Conservation (phyloP, 2,888 invertebrate genomes). For the Temnothorax ravouxi region DNA sequence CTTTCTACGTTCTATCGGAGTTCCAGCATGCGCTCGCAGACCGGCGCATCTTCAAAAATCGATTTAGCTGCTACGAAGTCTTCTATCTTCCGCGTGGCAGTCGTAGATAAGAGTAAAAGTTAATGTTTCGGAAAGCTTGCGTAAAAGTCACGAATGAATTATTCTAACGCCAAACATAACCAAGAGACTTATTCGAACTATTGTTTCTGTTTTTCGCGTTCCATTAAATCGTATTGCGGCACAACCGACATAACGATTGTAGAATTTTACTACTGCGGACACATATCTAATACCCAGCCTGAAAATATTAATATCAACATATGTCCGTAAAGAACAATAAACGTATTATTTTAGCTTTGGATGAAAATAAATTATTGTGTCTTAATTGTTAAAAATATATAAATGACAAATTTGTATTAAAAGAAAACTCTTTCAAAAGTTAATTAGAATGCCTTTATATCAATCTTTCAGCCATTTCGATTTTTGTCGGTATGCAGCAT, state of each 20-base stretch:
- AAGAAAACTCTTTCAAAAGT: background rate
- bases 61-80: slow-evolving; percentile 47
- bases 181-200: background rate
- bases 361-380: background rate
- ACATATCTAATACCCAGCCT: background rate
- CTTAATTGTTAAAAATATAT: slow-evolving; percentile 5
- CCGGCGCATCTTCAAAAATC: slow-evolving; percentile 52
- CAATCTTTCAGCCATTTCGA: background rate
- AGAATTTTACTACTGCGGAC: background rate
- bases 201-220: slow-evolving; percentile 23
- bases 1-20: slow-evolving; percentile 1
- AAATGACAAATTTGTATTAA: background rate
- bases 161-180: slow-evolving; percentile 24
- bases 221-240: slow-evolving; percentile 15
- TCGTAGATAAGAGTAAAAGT: slow-evolving; percentile 40
- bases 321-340: slow-evolving; percentile 5
- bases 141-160: slow-evolving; percentile 29
- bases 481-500: background rate
- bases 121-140: slow-evolving; percentile 31
- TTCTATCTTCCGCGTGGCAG: slow-evolving; percentile 47
- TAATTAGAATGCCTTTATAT: background rate
- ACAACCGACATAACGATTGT: background rate
- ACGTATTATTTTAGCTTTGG: background rate
- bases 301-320: slow-evolving; percentile 1
- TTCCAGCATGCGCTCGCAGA: slow-evolving; percentile 33